Conservation (phyloP, 37 sponge, comb jelly and placozoan genomes). For the Oscarella lobularis region DNA sequence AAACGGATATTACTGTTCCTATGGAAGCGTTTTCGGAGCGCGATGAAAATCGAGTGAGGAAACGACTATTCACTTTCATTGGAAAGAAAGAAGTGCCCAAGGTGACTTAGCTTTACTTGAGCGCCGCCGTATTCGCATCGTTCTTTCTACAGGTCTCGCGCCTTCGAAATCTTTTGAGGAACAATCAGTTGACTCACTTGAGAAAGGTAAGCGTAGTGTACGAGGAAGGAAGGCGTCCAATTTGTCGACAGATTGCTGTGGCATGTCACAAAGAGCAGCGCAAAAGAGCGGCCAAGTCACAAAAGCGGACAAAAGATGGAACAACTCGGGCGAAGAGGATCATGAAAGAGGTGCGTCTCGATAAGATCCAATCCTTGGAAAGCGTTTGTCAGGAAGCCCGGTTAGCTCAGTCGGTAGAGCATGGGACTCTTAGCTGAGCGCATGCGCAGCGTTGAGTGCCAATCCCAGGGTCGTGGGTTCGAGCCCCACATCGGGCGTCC, state of each 20-base stretch:
- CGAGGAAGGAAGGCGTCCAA: too few species aligned
- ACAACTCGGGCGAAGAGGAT: conserved; percentile 43
- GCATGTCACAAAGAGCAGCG: conserved; percentile 73
- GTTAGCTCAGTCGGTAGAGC: conserved; percentile 99
- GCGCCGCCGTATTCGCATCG: too few species aligned
- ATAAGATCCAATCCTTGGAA: neutral
- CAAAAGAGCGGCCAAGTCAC: conserved; percentile 34
- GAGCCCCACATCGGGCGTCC: conserved; percentile 97
- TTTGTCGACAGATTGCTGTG: conserved; percentile 68
- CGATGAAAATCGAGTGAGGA: too few species aligned
- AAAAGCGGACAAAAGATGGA: conserved; percentile 46
- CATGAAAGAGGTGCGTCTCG: conserved; percentile 48
- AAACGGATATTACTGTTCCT: too few species aligned
- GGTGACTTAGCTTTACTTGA: too few species aligned
- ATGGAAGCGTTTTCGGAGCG: too few species aligned
- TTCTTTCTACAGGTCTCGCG: too few species aligned
- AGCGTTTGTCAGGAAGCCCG: conserved; percentile 32
- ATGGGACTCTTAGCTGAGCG: conserved; percentile 75
- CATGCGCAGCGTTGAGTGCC: too few species aligned
- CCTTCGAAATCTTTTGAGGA: too few species aligned
- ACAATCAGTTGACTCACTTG: too few species aligned
- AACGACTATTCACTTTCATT: conserved; percentile 60
- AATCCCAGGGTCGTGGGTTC: conserved; percentile 99
- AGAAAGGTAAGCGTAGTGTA: too few species aligned
- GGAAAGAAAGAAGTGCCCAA: conserved; percentile 70